Conservation (phyloP, 2,113 vertebrate genomes). For the Hydrolagus affinis region DNA sequence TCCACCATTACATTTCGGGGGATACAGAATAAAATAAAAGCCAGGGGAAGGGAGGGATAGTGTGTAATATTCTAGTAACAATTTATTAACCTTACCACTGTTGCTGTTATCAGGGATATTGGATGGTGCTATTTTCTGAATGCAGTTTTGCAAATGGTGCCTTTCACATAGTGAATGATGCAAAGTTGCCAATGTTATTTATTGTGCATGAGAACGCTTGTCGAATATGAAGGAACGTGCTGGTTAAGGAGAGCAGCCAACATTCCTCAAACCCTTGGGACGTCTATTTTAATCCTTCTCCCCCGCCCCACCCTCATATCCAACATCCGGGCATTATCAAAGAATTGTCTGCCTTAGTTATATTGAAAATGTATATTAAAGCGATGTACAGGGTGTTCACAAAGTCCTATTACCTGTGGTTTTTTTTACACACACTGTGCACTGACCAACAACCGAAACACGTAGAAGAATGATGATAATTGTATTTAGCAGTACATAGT, state of each 20-base stretch:
- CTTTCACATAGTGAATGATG: background rate
- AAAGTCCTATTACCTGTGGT: too few relatives aligned
- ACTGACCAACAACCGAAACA: too few relatives aligned
- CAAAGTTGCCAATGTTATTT: background rate
- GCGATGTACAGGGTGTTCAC: too few relatives aligned
- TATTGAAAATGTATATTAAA: background rate
- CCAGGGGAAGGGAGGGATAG: background rate
- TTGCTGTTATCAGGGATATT: background rate
- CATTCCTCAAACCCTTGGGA: background rate
- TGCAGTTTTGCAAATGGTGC: background rate
- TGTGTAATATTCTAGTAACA: background rate
- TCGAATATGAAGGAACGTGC: background rate
- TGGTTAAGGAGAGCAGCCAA: background rate
- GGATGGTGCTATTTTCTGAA: background rate
- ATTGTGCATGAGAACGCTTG: slow-evolving; percentile 4
- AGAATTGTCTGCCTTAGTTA: background rate
- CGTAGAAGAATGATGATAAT: too few relatives aligned
- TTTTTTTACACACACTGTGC: too few relatives aligned
- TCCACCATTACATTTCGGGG: background rate
- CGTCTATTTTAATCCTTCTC: background rate
- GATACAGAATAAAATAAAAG: background rate
- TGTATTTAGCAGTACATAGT: too few relatives aligned
- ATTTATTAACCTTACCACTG: background rate
- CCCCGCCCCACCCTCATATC: too few relatives aligned
- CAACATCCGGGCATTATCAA: background rate